phyloP scores from a whole-genome alignment of 2,888 invertebrate genomes.

The Lamellibrachia columna region DNA sequence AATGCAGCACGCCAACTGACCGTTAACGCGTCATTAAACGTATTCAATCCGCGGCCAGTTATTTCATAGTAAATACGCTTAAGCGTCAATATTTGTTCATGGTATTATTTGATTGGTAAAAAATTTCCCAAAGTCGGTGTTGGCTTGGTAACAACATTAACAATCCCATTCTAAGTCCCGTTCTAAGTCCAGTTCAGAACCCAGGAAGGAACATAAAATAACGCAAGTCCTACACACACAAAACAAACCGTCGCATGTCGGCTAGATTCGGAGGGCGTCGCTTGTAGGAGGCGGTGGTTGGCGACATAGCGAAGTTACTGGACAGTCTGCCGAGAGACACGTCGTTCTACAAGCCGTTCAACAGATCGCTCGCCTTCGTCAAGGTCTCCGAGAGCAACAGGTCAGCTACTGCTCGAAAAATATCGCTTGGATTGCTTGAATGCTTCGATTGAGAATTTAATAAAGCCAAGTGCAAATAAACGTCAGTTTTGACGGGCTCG shows the following conservation, averaged over 20 bases:
- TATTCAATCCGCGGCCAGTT: no score
- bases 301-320: background rate
- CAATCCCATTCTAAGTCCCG: background rate
- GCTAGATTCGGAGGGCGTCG: background rate
- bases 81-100: no score
- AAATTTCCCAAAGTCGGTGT: no score
- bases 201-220: background rate
- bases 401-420: constrained; percentile 16
- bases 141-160: no score
- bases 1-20: no score
- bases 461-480: background rate
- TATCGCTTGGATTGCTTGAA: background rate
- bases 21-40: no score
- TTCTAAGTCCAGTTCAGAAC: background rate
- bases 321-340: background rate
- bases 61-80: no score
- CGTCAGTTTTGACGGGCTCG: background rate
- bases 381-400: constrained; percentile 31
- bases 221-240: background rate
- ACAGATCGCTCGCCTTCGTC: constrained; percentile 32
- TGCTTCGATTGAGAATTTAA: background rate
- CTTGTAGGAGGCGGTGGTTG: constrained; percentile 4
- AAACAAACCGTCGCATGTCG: background rate
- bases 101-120: no score
- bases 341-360: constrained; percentile 39